These are phyloP conservation scores for Chloroceryle inda DNA, from an alignment of 2,797 vertebrate species.

Conservation along the genomic window DNA sequence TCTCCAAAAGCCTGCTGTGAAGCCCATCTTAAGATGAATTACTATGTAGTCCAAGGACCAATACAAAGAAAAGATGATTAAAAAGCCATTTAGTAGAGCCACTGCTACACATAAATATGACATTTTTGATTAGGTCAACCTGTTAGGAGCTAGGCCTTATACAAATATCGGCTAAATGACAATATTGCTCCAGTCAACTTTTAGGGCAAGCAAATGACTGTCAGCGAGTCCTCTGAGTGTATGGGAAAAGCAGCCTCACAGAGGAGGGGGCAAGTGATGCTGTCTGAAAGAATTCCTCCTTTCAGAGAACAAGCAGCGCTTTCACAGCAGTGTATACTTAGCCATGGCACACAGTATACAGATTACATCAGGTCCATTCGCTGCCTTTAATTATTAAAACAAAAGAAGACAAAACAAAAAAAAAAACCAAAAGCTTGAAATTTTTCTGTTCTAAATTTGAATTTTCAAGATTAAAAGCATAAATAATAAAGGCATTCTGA, in stretches of 20 bases:
- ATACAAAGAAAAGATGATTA: not conserved
- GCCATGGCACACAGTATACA: not conserved
- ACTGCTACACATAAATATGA: not conserved
- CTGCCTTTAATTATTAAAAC: not conserved
- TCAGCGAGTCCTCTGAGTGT: not conserved
- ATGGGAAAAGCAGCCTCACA: not conserved
- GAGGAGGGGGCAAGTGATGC: conserved; percentile 38
- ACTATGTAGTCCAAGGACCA: not conserved
- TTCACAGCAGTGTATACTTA: conserved; percentile 48
- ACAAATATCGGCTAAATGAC: not conserved
- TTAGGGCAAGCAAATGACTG: not conserved
- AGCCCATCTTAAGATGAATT: not conserved
- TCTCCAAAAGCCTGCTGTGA: not conserved
- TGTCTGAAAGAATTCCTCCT: conserved; percentile 52
- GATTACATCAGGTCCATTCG: conserved; percentile 27
- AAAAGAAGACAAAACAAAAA: not conserved
- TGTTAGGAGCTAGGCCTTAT: not conserved
- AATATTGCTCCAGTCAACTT: not conserved
- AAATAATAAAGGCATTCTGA: conserved; percentile 13
- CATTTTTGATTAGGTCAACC: not conserved
- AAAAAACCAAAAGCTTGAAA: not conserved
- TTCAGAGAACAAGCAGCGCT: conserved; percentile 64
- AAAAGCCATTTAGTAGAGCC: not conserved
- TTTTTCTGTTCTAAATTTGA: not conserved
- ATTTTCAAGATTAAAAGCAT: conserved; percentile 5